Percentiles rank a stretch among this genome's conserved stretches.
These are phyloP conservation scores for Vanessa tameamea DNA, from an alignment of 1,140 invertebrate species.

Conservation along the genomic window DNA sequence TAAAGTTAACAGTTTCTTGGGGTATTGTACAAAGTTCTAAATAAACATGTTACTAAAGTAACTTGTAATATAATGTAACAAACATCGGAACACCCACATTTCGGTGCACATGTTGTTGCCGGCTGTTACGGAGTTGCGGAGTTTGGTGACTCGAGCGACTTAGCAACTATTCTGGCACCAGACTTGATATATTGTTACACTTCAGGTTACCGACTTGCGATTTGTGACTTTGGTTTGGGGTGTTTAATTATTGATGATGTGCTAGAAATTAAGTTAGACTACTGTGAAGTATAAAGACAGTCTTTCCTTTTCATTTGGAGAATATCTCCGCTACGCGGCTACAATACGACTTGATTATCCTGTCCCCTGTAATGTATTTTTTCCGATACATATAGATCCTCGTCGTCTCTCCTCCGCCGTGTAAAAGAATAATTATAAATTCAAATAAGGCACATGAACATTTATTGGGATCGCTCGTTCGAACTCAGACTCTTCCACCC, in stretches of 20 bases:
- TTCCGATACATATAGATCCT: too few relatives aligned
- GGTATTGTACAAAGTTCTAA: background rate
- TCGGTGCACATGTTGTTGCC: conserved; percentile 11
- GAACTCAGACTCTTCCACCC: too few relatives aligned
- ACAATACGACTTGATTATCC: too few relatives aligned
- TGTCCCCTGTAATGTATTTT: too few relatives aligned
- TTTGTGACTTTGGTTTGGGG: background rate
- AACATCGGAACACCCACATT: conserved; percentile 14
- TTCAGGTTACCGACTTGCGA: conserved; percentile 16
- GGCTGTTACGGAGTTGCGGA: conserved; percentile 18
- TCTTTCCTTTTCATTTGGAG: too few relatives aligned
- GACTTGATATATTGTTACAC: conserved; percentile 15
- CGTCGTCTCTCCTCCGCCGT: too few relatives aligned
- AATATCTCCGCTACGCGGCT: too few relatives aligned
- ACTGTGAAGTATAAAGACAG: too few relatives aligned
- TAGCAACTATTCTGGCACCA: conserved; percentile 4
- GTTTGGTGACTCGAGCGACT: conserved; percentile 6
- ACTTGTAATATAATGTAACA: conserved; percentile 21
- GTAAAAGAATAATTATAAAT: too few relatives aligned
- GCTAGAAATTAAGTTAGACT: too few relatives aligned
- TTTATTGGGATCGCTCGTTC: too few relatives aligned
- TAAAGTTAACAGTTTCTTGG: background rate
- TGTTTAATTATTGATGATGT: background rate
- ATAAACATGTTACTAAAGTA: conserved; percentile 4
- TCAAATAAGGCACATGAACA: too few relatives aligned